Evolutionary conservation across 2,797 vertebrate genomes (phyloP).

Genomic region (Melanogrammus aeglefinus): DNA sequence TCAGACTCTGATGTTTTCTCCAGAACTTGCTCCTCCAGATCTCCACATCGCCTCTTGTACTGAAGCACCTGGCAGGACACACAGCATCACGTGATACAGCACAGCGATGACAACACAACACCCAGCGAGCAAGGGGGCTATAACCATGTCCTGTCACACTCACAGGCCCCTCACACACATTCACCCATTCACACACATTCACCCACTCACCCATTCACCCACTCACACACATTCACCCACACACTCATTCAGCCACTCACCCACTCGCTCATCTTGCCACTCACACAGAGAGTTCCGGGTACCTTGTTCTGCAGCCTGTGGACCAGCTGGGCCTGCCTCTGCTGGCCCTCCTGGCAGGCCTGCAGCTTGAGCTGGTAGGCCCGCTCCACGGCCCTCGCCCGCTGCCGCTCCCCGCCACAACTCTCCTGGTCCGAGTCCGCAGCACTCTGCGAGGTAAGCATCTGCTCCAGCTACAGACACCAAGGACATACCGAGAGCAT

Average conservation of each 20-base stretch:
- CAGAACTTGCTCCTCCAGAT: slow-evolving; percentile 75
- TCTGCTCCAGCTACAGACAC: slow-evolving; percentile 69
- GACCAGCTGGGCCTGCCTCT: slow-evolving; percentile 78
- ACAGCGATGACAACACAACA: background rate
- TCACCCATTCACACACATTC: background rate
- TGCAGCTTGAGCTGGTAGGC: slow-evolving; percentile 71
- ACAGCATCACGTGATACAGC: background rate
- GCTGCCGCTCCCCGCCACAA: slow-evolving; percentile 47
- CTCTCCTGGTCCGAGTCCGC: slow-evolving; percentile 66
- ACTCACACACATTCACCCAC: too few relatives aligned
- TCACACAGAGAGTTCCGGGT: background rate
- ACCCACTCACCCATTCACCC: background rate
- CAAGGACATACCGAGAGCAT: slow-evolving; percentile 8
- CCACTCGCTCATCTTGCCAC: too few relatives aligned
- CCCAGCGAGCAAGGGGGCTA: background rate
- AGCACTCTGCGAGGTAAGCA: slow-evolving; percentile 34
- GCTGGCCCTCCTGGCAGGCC: slow-evolving; percentile 79
- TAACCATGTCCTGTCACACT: background rate
- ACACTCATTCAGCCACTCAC: too few relatives aligned
- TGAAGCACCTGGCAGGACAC: slow-evolving; percentile 72
- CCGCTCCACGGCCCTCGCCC: slow-evolving; percentile 62
- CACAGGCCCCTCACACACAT: background rate
- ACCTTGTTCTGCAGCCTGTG: slow-evolving; percentile 82
- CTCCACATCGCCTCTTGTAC: slow-evolving; percentile 79
- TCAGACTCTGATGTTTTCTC: slow-evolving; percentile 77